Base-by-base conservation (phyloP, 2,797 vertebrate genomes). In the Xenentodon cancila region DNA sequence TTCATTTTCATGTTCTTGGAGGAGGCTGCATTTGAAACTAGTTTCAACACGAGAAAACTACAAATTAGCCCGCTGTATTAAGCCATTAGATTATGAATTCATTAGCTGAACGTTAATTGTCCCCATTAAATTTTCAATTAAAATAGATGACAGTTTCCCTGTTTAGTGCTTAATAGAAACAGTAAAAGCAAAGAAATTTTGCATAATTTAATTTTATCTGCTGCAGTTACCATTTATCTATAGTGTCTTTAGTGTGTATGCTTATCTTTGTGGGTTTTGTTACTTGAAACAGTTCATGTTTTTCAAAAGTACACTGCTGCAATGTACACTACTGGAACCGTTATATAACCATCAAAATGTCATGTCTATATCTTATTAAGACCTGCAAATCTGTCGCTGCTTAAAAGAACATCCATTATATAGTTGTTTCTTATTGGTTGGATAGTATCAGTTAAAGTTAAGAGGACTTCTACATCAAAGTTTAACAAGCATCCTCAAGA, bases 71-170 rank as follows among this genome's bases (percentile, higher is more conserved):
- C n/a, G n/a, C 49, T 17, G 15, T 51, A 17, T 18, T 30, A 11
- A 7, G 17, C 32, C 7, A 19, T 60, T 21, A 48, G 11, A 9
- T 53, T 27, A 27, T 27, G 56, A 68, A 75, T 44, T 64, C 20
- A 63, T 75, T 72, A 73, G 74, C 53, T 53, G 53, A 58, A 21
- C 61, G 60, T 47, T 65, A 68, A 76, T 76, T 67, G 59, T 44
- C 9, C 34, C 52, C 27, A 73, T 75, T 66, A 72, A 55, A 43
- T 75, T 76, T 71, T 74, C 19, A 68, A 57, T 81, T 74, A 67
- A 69, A 71, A 5, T 16, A 43, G 61, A 71, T 71, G 46, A 18
- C 57, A 45, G 21, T 8, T 18, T 68, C 49, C 46, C 43, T 48
- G 42, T 50, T 47, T 54, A 44, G 55, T 64, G 13, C 12, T 9